A percentile compares a stretch with the other conserved stretches of the same genome.
phyloP scores from a whole-genome alignment of 2,797 vertebrate genomes.

The Pseudochromis fuscus region DNA sequence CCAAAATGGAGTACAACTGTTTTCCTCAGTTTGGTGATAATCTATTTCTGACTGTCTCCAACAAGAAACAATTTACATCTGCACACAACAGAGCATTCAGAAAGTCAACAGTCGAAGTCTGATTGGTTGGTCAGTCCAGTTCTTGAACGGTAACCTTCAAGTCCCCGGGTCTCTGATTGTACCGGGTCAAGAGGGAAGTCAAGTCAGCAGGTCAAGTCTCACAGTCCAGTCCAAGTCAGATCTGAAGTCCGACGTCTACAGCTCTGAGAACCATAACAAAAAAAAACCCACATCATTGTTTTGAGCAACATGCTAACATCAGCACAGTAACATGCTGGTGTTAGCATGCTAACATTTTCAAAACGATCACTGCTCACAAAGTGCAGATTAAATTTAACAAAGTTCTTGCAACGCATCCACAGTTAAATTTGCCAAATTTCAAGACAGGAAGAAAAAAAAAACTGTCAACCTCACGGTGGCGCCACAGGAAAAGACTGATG shows the following conservation, averaged over 20 bases:
- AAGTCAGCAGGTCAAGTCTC: conserved; percentile 9
- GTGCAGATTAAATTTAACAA: background rate
- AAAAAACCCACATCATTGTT: background rate
- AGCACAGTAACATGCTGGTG: background rate
- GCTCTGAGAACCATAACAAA: conserved; percentile 3
- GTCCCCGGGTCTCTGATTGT: too few relatives aligned
- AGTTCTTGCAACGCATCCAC: background rate
- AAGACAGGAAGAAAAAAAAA: background rate
- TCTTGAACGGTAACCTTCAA: too few relatives aligned
- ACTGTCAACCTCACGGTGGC: background rate
- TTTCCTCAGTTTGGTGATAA: conserved; percentile 11
- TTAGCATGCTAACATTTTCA: background rate
- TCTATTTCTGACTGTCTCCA: conserved; percentile 18
- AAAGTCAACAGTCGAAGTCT: conserved; percentile 1
- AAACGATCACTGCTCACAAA: background rate
- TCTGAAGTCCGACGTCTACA: conserved; percentile 9
- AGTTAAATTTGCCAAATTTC: background rate
- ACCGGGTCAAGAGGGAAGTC: background rate
- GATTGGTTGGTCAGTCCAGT: too few relatives aligned
- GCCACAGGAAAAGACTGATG: background rate
- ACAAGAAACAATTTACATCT: conserved; percentile 7
- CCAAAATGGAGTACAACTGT: conserved; percentile 34
- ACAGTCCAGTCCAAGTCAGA: background rate
- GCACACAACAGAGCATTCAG: conserved; percentile 30
- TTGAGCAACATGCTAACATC: background rate